Conservation (phyloP, 2,888 invertebrate species). For the Busseola fusca region DNA sequence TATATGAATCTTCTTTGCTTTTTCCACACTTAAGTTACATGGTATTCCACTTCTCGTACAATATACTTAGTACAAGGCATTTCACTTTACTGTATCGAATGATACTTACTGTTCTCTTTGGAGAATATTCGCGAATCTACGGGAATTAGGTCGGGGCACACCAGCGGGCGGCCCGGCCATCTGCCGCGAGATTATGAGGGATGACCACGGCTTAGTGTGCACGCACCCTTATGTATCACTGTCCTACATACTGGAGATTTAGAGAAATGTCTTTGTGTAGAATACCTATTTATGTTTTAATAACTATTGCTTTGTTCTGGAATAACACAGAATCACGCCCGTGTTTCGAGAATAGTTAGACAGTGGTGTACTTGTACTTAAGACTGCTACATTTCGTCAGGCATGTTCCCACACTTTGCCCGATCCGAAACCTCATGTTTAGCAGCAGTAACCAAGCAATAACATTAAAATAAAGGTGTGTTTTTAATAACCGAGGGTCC, state of each 20-base stretch:
- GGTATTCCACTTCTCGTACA: slow-evolving; percentile 23
- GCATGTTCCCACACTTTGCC: not conserved
- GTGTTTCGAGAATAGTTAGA: not conserved
- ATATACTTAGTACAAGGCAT: slow-evolving; percentile 31
- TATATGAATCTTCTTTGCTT: slow-evolving; percentile 21
- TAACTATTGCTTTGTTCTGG: not conserved
- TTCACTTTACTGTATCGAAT: slow-evolving; percentile 36
- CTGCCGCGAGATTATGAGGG: slow-evolving; percentile 35
- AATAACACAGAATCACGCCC: not conserved
- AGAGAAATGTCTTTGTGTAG: not conserved
- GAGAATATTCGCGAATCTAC: slow-evolving; percentile 2
- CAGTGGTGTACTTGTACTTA: not conserved
- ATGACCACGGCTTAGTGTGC: slow-evolving; percentile 37
- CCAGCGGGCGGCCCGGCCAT: not conserved
- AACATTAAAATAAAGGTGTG: not conserved
- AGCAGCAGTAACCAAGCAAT: not conserved
- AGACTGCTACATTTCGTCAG: not conserved
- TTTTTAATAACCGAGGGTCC: too few species aligned
- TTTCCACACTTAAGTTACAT: slow-evolving; percentile 7
- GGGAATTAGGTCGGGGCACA: slow-evolving; percentile 30
- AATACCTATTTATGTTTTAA: not conserved
- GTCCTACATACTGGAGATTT: slow-evolving; percentile 3
- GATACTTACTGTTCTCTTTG: slow-evolving; percentile 18
- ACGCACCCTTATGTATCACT: slow-evolving; percentile 25
- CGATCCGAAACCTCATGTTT: not conserved